phyloP scores from a whole-genome alignment of 2,797 vertebrate genomes.

The Scyliorhinus canicula region DNA sequence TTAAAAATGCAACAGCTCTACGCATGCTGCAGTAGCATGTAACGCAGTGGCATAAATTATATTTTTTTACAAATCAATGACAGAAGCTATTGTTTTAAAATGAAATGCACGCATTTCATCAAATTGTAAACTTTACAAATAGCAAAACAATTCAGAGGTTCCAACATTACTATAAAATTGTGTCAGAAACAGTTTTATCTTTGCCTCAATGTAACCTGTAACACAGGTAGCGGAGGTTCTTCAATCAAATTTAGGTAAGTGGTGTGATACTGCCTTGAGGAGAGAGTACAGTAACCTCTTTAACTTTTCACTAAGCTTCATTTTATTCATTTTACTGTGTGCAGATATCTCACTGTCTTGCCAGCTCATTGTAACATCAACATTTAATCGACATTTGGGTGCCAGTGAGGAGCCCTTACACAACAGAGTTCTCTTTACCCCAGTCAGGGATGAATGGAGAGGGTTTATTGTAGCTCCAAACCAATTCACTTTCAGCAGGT shows the following conservation, averaged over 20 bases:
- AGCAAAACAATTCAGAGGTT: background rate
- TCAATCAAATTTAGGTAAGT: background rate
- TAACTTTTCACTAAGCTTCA: background rate
- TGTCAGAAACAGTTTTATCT: background rate
- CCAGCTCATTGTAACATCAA: background rate
- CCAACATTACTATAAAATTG: background rate
- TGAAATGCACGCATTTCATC: background rate
- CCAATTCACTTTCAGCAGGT: background rate
- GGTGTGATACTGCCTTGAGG: background rate
- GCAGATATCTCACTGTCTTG: background rate
- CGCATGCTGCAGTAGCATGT: constrained; percentile 72
- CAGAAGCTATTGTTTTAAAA: constrained; percentile 42
- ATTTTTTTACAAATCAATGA: constrained; percentile 50
- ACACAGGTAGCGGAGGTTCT: background rate
- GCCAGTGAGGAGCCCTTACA: background rate
- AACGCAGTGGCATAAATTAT: constrained; percentile 70
- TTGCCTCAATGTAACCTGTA: background rate
- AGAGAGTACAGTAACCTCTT: background rate
- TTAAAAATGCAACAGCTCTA: constrained; percentile 85
- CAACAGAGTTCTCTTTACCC: background rate
- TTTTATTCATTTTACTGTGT: background rate
- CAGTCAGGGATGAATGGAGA: background rate
- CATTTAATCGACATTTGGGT: background rate
- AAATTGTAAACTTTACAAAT: background rate
- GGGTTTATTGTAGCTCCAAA: background rate